Percentiles rank a stretch among this genome's conserved stretches.
These are phyloP conservation scores for Neodontobutis hainanensis DNA, from an alignment of 2,113 vertebrate species.

Conservation along the genomic window DNA sequence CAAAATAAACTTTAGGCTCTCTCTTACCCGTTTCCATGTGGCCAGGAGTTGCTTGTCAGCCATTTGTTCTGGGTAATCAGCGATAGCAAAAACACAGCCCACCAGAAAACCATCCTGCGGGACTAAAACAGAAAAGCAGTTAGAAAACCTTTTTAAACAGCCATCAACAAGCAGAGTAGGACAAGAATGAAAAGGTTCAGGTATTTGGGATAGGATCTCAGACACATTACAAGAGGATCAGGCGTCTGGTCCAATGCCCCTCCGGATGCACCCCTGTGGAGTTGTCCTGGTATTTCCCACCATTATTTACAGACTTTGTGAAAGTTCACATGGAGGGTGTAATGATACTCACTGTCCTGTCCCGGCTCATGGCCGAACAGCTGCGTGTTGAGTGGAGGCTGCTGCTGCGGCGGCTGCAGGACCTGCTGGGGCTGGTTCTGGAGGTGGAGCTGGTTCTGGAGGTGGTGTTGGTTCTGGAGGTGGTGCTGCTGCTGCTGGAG, in stretches of 20 bases:
- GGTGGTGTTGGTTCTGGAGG: conserved; percentile 59
- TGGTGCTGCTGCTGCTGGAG: conserved; percentile 77
- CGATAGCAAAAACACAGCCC: conserved; percentile 94
- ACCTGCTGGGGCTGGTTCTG: conserved; percentile 78
- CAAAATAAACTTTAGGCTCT: too few species aligned
- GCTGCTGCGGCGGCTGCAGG: conserved; percentile 72
- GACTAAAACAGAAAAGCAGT: conserved; percentile 73
- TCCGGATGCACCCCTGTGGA: too few species aligned
- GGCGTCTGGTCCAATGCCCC: too few species aligned
- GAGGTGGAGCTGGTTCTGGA: conserved; percentile 67
- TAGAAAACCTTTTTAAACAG: not conserved
- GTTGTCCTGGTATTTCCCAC: too few species aligned
- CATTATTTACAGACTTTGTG: too few species aligned
- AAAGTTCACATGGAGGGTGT: not conserved
- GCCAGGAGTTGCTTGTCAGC: conserved; percentile 94
- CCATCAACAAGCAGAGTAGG: not conserved
- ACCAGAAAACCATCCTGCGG: conserved; percentile 91
- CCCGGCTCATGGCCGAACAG: conserved; percentile 93
- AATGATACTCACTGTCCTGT: conserved; percentile 86
- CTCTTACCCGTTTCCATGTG: conserved; percentile 93
- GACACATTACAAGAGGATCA: too few species aligned
- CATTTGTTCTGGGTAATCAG: conserved; percentile 98
- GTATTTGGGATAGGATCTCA: too few species aligned
- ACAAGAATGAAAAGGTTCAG: not conserved
- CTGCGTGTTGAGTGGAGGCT: conserved; percentile 59